Evolutionary conservation across 2,797 vertebrate genomes (phyloP).

Genomic region (Knipowitschia caucasica): DNA sequence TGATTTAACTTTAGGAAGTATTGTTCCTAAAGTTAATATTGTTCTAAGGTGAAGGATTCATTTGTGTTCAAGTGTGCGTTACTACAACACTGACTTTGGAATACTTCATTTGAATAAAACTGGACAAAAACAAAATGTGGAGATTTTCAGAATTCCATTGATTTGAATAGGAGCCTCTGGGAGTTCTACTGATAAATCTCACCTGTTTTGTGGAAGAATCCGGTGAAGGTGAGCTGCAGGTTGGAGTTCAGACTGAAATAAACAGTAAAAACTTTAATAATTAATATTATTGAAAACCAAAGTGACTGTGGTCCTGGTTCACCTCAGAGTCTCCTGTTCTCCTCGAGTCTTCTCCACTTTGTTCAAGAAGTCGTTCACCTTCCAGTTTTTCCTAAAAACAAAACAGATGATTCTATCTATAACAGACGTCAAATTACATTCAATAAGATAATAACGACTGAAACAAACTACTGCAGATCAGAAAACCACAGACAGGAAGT

Average conservation of each 20-base stretch:
- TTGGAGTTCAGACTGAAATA: conserved; percentile 85
- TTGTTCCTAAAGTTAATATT: background rate
- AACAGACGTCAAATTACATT: too few relatives aligned
- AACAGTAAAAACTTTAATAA: background rate
- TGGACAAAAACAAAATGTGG: too few relatives aligned
- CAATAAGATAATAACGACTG: too few relatives aligned
- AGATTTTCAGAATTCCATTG: too few relatives aligned
- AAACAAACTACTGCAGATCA: too few relatives aligned
- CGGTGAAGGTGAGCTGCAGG: conserved; percentile 95
- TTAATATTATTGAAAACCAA: background rate
- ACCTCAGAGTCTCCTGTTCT: conserved; percentile 93
- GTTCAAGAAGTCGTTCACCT: conserved; percentile 88
- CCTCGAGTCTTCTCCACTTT: conserved; percentile 93
- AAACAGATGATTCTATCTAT: too few relatives aligned
- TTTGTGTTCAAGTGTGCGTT: too few relatives aligned
- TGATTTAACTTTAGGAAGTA: background rate
- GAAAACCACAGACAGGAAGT: too few relatives aligned
- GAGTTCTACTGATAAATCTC: conserved; percentile 45
- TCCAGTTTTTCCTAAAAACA: conserved; percentile 84
- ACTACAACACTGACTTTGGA: too few relatives aligned
- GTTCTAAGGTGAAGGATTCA: too few relatives aligned
- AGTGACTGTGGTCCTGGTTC: conserved; percentile 14
- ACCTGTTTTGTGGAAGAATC: conserved; percentile 98
- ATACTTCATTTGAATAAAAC: too few relatives aligned
- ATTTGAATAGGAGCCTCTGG: too few relatives aligned